A percentile compares a stretch with the other conserved stretches of the same genome.
These are phyloP conservation scores for Eretmochelys imbricata DNA, from an alignment of 2,113 vertebrate genomes.

Conservation along the genomic window DNA sequence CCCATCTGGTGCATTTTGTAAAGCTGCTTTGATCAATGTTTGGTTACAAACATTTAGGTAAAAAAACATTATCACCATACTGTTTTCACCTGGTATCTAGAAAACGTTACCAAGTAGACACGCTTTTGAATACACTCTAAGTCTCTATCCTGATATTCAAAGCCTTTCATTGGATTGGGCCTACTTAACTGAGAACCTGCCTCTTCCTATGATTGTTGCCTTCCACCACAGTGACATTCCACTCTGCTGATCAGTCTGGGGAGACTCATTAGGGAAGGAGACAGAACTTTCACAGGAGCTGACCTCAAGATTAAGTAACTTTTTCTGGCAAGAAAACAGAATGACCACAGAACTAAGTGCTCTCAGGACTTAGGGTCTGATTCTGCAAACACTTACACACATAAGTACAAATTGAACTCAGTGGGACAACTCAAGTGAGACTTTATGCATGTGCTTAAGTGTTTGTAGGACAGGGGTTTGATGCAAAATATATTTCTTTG, in stretches of 20 bases:
- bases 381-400: neutral
- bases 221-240: neutral
- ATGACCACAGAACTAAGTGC: neutral
- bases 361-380: neutral
- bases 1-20: neutral
- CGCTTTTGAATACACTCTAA: neutral
- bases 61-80: neutral
- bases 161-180: neutral
- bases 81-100: neutral
- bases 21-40: neutral
- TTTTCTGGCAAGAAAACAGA: neutral
- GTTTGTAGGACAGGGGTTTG: neutral
- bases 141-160: neutral
- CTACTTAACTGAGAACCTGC: neutral
- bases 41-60: neutral
- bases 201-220: neutral
- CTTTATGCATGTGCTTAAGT: neutral
- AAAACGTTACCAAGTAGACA: neutral
- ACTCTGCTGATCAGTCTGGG: neutral
- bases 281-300: neutral
- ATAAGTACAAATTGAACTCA: neutral
- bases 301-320: neutral
- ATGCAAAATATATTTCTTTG: neutral
- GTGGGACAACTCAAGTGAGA: neutral
- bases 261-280: neutral